These are phyloP conservation scores for Madoqua kirkii DNA, from an alignment of 2,113 vertebrate species.

Conservation along the genomic window DNA sequence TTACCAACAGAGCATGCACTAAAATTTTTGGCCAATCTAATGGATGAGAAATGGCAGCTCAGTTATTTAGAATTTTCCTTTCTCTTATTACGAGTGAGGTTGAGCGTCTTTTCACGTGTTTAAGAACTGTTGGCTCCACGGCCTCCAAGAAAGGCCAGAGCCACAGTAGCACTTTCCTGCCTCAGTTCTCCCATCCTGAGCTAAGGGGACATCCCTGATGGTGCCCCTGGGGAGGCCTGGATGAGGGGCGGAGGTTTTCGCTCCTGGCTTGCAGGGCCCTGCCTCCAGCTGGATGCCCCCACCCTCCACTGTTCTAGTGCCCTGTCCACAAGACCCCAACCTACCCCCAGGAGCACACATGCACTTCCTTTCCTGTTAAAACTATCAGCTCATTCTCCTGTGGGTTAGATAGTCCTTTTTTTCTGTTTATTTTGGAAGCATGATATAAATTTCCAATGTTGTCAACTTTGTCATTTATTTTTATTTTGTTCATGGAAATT, in stretches of 20 bases:
- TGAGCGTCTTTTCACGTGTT: background rate
- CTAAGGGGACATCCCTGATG: background rate
- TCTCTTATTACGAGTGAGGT: background rate
- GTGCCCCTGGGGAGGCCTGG: background rate
- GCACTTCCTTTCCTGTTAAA: background rate
- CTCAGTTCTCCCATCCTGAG: background rate
- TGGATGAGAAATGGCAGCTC: background rate
- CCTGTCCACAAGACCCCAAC: background rate
- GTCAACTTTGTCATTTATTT: constrained; percentile 6
- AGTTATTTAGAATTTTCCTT: background rate
- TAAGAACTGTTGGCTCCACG: background rate
- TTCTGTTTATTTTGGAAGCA: constrained; percentile 33
- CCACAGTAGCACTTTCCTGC: background rate
- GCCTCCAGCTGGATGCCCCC: background rate
- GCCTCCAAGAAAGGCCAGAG: background rate
- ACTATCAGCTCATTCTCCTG: background rate
- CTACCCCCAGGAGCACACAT: background rate
- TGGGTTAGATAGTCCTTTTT: background rate
- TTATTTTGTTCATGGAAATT: constrained; percentile 6
- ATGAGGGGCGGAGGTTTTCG: background rate
- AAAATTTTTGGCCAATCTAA: background rate
- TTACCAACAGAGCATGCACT: background rate
- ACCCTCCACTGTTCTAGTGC: background rate
- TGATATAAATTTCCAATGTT: background rate
- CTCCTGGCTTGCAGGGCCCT: background rate